Percentiles rank a stretch among this genome's conserved stretches.
phyloP scores from a whole-genome alignment of 1,140 invertebrate species.

The Telenomus remus region DNA sequence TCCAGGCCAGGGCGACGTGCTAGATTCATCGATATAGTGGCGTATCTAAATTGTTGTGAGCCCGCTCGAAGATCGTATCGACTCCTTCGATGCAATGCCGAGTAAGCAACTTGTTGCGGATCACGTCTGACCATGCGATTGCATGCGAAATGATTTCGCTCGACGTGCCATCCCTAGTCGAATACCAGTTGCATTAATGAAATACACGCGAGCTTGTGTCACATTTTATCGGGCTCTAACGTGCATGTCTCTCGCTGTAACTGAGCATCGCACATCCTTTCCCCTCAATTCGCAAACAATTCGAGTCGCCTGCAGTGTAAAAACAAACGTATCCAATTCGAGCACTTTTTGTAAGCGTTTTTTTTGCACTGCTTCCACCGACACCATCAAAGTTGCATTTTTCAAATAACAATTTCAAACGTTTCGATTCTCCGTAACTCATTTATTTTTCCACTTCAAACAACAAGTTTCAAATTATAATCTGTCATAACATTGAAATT shows the following conservation, averaged over 20 bases:
- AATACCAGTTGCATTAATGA: constrained; percentile 53
- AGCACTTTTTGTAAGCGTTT: too few species aligned
- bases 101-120: constrained; percentile 49
- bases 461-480: too few species aligned
- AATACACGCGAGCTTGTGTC: constrained; percentile 28
- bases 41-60: constrained; percentile 27
- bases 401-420: too few species aligned
- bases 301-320: too few species aligned
- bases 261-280: neutral
- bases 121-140: constrained; percentile 47
- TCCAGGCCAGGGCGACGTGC: constrained; percentile 6
- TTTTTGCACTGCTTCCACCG: too few species aligned
- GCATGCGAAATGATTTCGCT: constrained; percentile 52
- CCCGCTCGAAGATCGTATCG: constrained; percentile 28
- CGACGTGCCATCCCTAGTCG: constrained; percentile 23
- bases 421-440: too few species aligned
- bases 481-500: neutral
- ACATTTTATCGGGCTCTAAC: constrained; percentile 11
- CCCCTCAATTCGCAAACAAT: too few species aligned
- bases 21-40: constrained; percentile 28
- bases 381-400: too few species aligned
- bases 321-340: too few species aligned
- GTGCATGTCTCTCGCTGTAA: constrained; percentile 2
- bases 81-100: constrained; percentile 36
- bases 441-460: too few species aligned